Conservation (phyloP, 2,113 vertebrate species). For the Chunga burmeisteri region DNA sequence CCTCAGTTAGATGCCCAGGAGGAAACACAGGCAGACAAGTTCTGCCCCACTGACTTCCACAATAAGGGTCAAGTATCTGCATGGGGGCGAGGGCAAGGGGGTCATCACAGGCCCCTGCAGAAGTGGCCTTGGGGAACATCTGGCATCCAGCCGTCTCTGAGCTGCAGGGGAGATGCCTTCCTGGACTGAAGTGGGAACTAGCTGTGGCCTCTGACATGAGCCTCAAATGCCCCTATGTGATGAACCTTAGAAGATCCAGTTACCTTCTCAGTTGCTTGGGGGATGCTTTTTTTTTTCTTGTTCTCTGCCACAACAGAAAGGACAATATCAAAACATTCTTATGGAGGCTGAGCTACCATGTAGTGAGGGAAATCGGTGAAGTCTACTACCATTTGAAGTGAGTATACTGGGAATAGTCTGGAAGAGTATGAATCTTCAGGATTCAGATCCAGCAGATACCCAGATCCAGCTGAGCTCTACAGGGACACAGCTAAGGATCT, state of each 20-base stretch:
- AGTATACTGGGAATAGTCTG: background rate
- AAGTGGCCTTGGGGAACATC: background rate
- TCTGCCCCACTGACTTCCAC: background rate
- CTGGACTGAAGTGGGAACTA: background rate
- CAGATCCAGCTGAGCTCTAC: background rate
- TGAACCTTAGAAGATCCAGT: background rate
- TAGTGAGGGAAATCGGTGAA: background rate
- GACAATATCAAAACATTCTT: background rate
- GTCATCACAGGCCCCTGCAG: background rate
- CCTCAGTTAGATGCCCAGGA: background rate
- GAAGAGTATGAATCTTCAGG: background rate
- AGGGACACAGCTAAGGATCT: background rate
- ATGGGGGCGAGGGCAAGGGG: accelerated
- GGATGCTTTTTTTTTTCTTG: background rate
- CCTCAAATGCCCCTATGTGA: background rate
- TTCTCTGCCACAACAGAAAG: background rate
- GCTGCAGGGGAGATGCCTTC: background rate
- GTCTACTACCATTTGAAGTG: background rate
- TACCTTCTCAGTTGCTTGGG: background rate
- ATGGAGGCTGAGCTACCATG: background rate
- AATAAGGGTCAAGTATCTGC: background rate
- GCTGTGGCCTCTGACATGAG: background rate
- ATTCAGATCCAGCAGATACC: background rate
- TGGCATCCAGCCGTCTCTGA: background rate
- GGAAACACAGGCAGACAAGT: background rate